Conservation (phyloP, 2,113 vertebrate species). For the Myrmecobius fasciatus region DNA sequence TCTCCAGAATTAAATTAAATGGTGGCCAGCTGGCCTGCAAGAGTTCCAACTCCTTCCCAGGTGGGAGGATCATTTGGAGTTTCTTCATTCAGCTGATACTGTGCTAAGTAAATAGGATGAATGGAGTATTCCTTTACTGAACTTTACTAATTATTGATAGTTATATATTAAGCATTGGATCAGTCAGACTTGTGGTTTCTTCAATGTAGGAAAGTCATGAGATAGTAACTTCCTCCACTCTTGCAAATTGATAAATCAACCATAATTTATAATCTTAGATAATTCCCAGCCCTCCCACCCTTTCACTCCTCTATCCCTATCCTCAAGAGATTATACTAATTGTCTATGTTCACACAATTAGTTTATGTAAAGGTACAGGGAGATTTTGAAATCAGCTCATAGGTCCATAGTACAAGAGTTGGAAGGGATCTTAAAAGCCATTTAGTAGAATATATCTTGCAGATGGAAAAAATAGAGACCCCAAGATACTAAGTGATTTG, state of each 20-base stretch:
- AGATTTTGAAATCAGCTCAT: background rate
- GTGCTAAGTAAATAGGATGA: background rate
- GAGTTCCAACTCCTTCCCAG: background rate
- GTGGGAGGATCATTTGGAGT: background rate
- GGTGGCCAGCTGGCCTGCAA: slow-evolving; percentile 6
- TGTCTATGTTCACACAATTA: background rate
- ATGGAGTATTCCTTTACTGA: slow-evolving; percentile 6
- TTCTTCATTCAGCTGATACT: background rate
- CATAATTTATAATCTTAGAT: background rate
- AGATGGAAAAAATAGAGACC: background rate
- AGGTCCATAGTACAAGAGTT: background rate
- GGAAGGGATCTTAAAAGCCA: background rate
- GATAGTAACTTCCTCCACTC: background rate
- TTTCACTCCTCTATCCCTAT: too few species aligned
- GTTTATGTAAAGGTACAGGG: background rate
- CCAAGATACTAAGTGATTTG: background rate
- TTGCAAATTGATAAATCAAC: background rate
- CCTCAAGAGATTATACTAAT: background rate
- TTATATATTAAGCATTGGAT: background rate
- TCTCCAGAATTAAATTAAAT: background rate
- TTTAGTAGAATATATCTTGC: background rate
- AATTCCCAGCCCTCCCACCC: background rate
- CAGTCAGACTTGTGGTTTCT: background rate
- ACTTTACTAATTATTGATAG: background rate
- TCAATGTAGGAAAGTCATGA: background rate